phyloP scores from a whole-genome alignment of 2,797 vertebrate species.

The Tolypeutes matacus region DNA sequence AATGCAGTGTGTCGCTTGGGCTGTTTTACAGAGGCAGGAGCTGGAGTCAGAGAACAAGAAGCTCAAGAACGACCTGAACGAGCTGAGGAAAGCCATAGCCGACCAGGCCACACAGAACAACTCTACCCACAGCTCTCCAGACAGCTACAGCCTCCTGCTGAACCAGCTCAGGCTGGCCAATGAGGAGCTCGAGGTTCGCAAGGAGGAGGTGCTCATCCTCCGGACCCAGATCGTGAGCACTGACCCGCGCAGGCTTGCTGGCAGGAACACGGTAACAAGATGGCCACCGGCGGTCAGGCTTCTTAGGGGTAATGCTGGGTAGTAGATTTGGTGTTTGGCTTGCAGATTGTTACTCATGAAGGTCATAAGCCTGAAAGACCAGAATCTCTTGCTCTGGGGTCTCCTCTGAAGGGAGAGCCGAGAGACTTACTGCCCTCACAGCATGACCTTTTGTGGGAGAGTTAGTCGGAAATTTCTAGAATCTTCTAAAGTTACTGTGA shows the following conservation, averaged over 20 bases:
- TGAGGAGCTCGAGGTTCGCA: slow-evolving; percentile 97
- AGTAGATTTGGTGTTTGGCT: background rate
- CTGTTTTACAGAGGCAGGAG: slow-evolving; percentile 93
- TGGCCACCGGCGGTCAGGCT: fast-evolving
- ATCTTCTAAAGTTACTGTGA: background rate
- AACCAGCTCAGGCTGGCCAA: slow-evolving; percentile 93
- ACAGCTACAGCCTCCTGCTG: slow-evolving; percentile 92
- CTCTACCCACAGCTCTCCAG: slow-evolving; percentile 87
- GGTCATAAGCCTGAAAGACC: background rate
- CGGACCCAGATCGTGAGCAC: slow-evolving; percentile 93
- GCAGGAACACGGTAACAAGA: slow-evolving; percentile 76
- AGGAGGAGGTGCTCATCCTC: slow-evolving; percentile 97
- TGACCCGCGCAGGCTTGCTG: slow-evolving; percentile 87
- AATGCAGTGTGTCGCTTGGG: fast-evolving
- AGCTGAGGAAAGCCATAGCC: slow-evolving; percentile 91
- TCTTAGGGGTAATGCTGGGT: too few relatives aligned
- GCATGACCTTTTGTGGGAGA: background rate
- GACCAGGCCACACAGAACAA: slow-evolving; percentile 87
- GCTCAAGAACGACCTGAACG: slow-evolving; percentile 96
- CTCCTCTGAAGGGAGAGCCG: background rate
- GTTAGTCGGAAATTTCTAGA: slow-evolving; percentile 38
- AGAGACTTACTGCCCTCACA: background rate
- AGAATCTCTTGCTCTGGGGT: background rate
- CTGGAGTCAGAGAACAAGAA: slow-evolving; percentile 97
- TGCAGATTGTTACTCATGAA: fast-evolving